phyloP scores from a whole-genome alignment of 2,888 invertebrate species.

The Macrophya alboannulata region DNA sequence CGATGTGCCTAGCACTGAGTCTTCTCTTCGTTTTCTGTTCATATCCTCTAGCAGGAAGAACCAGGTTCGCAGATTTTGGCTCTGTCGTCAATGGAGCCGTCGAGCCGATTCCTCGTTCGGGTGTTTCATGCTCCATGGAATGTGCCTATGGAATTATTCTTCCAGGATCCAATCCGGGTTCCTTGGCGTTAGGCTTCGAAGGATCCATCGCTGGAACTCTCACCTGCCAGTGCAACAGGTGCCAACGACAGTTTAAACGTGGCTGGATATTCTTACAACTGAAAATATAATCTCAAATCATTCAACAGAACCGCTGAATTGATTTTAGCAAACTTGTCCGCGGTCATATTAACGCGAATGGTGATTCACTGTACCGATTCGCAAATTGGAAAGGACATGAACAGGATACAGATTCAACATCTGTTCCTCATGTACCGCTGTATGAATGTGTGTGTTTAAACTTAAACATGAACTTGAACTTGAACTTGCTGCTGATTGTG shows the following conservation, averaged over 20 bases:
- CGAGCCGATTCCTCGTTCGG: neutral
- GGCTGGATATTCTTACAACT: neutral
- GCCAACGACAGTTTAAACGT: neutral
- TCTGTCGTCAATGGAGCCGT: neutral
- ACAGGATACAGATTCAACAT: neutral
- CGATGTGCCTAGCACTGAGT: neutral
- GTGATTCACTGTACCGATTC: neutral
- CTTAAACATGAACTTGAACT: neutral
- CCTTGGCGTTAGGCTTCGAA: neutral
- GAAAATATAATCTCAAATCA: neutral
- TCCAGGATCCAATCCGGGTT: neutral
- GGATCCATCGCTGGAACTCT: neutral
- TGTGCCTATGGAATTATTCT: neutral
- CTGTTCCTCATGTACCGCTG: neutral
- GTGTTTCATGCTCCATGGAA: neutral
- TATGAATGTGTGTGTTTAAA: neutral
- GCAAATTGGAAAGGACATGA: neutral
- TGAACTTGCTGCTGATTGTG: neutral
- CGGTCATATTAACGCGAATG: neutral
- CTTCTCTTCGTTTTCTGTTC: neutral
- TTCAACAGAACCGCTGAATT: neutral
- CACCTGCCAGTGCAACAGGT: constrained; percentile 1
- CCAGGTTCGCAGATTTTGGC: neutral
- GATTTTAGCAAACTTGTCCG: neutral
- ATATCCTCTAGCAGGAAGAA: neutral